Percentiles rank a stretch among this genome's conserved stretches.
These are phyloP conservation scores for Petrolisthes manimaculis DNA, from an alignment of 2,888 invertebrate species.

Conservation along the genomic window DNA sequence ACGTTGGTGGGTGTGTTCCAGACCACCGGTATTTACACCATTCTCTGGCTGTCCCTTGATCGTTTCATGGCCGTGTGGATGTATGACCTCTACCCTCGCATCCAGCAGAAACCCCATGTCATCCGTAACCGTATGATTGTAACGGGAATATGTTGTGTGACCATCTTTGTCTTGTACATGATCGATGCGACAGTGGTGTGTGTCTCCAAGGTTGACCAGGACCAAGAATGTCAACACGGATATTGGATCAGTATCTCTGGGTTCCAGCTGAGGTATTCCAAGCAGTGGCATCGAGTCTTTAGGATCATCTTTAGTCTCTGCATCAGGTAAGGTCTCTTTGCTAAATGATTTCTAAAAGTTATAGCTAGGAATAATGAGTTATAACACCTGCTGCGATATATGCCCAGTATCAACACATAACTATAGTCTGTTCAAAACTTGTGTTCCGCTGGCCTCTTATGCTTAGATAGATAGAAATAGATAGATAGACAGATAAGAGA, in stretches of 20 bases:
- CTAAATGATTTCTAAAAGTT: background rate
- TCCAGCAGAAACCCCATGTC: conserved; percentile 30
- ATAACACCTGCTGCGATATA: background rate
- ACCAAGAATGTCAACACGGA: background rate
- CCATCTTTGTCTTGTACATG: conserved; percentile 22
- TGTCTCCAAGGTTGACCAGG: background rate
- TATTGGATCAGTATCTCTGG: conserved; percentile 24
- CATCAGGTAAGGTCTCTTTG: conserved; percentile 16
- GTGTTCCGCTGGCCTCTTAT: too few relatives aligned
- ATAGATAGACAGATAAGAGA: too few relatives aligned
- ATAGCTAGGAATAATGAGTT: background rate
- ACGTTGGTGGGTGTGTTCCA: conserved; percentile 30
- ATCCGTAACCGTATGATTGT: conserved; percentile 30
- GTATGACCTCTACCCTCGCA: background rate
- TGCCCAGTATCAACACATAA: background rate
- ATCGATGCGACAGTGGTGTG: background rate
- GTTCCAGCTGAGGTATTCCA: conserved; percentile 18
- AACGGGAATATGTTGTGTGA: background rate
- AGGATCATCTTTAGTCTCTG: conserved; percentile 18
- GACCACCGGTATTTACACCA: conserved; percentile 24
- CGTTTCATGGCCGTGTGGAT: conserved; percentile 35
- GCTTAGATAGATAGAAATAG: too few relatives aligned
- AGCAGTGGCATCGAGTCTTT: conserved; percentile 26
- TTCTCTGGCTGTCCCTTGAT: conserved; percentile 38
- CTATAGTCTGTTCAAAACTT: too few relatives aligned